Evolutionary conservation across 2,113 vertebrate species (phyloP).

Genomic region (Melanocharis versteri): DNA sequence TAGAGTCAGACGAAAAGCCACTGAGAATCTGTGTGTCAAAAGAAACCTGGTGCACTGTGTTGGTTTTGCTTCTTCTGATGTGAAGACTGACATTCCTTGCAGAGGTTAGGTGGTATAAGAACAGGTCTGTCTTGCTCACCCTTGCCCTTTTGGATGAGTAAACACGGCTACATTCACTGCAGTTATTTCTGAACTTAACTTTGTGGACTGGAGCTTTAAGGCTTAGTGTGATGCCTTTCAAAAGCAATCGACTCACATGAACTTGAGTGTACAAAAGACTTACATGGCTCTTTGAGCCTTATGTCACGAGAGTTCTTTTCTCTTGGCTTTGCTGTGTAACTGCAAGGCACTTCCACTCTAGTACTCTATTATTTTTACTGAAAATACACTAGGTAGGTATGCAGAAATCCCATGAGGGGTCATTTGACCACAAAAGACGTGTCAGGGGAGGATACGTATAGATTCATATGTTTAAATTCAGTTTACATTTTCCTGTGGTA

Average conservation of each 20-base stretch:
- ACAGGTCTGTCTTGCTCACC: background rate
- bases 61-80: background rate
- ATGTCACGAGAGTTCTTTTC: background rate
- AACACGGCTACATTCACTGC: background rate
- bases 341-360: background rate
- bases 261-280: background rate
- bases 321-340: background rate
- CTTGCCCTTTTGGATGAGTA: background rate
- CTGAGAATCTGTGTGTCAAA: background rate
- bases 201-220: background rate
- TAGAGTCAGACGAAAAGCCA: background rate
- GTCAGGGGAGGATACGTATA: background rate
- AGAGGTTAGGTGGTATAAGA: background rate
- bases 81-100: background rate
- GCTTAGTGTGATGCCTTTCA: background rate
- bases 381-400: background rate
- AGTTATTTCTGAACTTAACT: background rate
- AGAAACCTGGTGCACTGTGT: background rate
- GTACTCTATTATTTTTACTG: background rate
- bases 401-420: background rate
- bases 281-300: background rate
- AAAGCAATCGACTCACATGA: background rate
- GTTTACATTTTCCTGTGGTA: background rate
- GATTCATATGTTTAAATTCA: background rate
- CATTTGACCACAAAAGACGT: background rate